Evolutionary conservation across 2,797 vertebrate genomes (phyloP), one percentile per base, ranked within the genome.

Genomic region (Gobio occitaniae): DNA sequence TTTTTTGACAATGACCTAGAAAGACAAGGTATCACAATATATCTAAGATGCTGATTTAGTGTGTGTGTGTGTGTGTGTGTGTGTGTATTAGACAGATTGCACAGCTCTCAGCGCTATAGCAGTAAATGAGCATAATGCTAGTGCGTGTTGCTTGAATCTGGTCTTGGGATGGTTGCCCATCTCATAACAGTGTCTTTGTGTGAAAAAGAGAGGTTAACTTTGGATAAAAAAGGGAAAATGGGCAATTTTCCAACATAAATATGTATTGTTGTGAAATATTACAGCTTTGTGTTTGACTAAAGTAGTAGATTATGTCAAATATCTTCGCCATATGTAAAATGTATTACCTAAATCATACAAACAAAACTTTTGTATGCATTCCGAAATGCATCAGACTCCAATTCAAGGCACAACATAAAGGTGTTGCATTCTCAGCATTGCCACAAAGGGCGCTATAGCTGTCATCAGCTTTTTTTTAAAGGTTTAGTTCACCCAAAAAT

Each of bases 1-100:
- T 32, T 70, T 74, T 80, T 56, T 78, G 72, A 81, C 80, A 50
- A 80, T 84, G 81, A 76, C 65, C 75, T n/a, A 84, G 48, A 82
- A 84, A 84, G 19, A 84, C 56, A 72, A 74, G 69, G 66, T 38
- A 56, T 56, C 17, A 36, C 50, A 44, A 11, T 48, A 63, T 63
- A 56, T 69, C 48, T 25, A 59, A 80, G 36, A 36, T 81, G 61
- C 36, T 66, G 19, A 69, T 36, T 10, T 36, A 70, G 25, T 59
- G 21, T 41, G 21, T 38, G 68, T 79, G 6, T 29, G 7, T 80
- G 77, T 80, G 44, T n/a, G n/a, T n/a, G n/a, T n/a, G n/a, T 25
- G 25, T 25, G 25, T 68, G 21, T 54, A 7, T 74, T 29, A 59
- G 29, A 48, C 25, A 71, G 41, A 70, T 36, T 69, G n/a, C n/a